Conservation (phyloP, 2,797 vertebrate species). For the Dallia pectoralis region DNA sequence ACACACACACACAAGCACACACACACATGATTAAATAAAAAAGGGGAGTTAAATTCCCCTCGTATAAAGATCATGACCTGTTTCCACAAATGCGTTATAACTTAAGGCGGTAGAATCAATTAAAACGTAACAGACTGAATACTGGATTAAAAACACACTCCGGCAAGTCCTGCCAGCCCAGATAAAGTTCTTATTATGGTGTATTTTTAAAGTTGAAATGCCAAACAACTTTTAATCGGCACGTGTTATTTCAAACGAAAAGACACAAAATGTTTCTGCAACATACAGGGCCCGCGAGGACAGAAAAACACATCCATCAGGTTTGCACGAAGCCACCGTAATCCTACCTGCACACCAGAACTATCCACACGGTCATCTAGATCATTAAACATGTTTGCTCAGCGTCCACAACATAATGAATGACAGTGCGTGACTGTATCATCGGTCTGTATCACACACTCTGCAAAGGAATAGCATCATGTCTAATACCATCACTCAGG, state of each 20-base stretch:
- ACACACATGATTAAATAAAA: constrained; percentile 47
- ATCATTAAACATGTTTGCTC: too few species aligned
- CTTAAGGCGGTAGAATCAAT: constrained; percentile 73
- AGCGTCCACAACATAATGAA: too few species aligned
- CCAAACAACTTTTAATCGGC: constrained; percentile 59
- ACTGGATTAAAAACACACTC: constrained; percentile 74
- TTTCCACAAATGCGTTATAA: constrained; percentile 74
- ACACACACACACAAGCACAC: background rate
- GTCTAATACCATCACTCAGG: background rate
- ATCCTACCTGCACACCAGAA: background rate
- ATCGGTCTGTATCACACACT: too few species aligned
- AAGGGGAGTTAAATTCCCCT: constrained; percentile 54
- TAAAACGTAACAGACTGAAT: constrained; percentile 73
- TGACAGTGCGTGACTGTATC: too few species aligned
- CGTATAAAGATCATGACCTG: constrained; percentile 70
- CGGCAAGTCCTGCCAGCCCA: constrained; percentile 62
- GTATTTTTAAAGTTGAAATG: constrained; percentile 72
- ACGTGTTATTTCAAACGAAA: constrained; percentile 40
- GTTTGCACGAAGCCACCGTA: constrained; percentile 30
- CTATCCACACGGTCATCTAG: constrained; percentile 6
- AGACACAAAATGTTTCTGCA: constrained; percentile 51
- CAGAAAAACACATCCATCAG: constrained; percentile 63
- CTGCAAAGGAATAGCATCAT: background rate
- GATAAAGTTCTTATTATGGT: constrained; percentile 77
- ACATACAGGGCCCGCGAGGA: constrained; percentile 38